Evolutionary conservation across 2,888 invertebrate genomes (phyloP).

Genomic region (Lagria hirta): DNA sequence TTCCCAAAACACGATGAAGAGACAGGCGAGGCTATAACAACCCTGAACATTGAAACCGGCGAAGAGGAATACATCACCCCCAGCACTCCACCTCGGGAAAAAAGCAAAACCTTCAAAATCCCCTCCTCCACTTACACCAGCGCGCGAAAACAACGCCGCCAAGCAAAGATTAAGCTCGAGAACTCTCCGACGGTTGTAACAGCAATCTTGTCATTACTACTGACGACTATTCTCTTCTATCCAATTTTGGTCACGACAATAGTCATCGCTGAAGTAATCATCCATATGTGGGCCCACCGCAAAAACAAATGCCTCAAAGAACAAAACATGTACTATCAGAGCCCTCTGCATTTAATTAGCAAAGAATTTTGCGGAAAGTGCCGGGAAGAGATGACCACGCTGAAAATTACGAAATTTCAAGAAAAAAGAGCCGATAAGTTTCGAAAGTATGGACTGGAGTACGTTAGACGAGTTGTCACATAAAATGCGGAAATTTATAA

Average conservation of each 20-base stretch:
- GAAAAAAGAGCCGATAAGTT: conserved; percentile 59
- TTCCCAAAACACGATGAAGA: conserved; percentile 53
- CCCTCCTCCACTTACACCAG: conserved; percentile 33
- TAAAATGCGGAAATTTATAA: too few species aligned
- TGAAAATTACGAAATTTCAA: conserved; percentile 65
- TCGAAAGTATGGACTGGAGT: conserved; percentile 45
- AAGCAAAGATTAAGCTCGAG: conserved; percentile 8
- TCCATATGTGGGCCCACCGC: conserved; percentile 70
- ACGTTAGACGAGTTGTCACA: conserved; percentile 44
- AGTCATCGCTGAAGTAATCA: conserved; percentile 60
- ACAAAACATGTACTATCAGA: conserved; percentile 64
- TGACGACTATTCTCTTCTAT: conserved; percentile 62
- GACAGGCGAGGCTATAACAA: conserved; percentile 56
- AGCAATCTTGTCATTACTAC: conserved; percentile 59
- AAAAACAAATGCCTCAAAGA: conserved; percentile 64
- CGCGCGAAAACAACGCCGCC: conserved; percentile 7
- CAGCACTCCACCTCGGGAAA: conserved; percentile 39
- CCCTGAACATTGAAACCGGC: conserved; percentile 58
- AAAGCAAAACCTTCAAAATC: conserved; percentile 52
- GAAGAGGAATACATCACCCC: conserved; percentile 49
- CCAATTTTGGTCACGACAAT: conserved; percentile 58
- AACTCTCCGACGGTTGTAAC: conserved; percentile 33
- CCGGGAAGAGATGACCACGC: conserved; percentile 62
- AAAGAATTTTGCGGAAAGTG: conserved; percentile 71
- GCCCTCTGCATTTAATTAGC: conserved; percentile 68